Evolutionary conservation across 2,113 vertebrate species (phyloP), one percentile per base, ranked within the genome.

Genomic region (Rostratula benghalensis): DNA sequence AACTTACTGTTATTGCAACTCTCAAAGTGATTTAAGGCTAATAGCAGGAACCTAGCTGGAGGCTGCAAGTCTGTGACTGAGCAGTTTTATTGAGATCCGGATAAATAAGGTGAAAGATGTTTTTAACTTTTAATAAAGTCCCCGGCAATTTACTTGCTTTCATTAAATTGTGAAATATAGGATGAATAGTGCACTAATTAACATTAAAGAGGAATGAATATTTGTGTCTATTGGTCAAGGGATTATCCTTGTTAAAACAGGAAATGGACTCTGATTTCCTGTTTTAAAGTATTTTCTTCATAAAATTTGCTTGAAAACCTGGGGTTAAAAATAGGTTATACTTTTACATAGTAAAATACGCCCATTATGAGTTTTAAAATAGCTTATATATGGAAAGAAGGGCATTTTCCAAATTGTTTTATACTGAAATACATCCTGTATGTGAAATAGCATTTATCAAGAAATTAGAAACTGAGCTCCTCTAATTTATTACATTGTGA

Each of bases 211-310:
- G 45, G 37, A 75, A 83, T 10, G 37, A 92, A 59, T 95, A 95
- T 95, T 96, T 97, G 59, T 94, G 74, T 74, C 67, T 93, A 76
- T 89, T 94, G 92, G 90, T 95, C 94, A 94, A 87, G 35, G 77
- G 86, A 91, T 95, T 97, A 94, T 95, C 83, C 51, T 89, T 97
- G 63, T 96, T 93, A 94, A 93, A 94, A 94, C 85, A 94, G 94
- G 96, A 97, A 96, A 94, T 74, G 64, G 67, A 69, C 43, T 87
- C 57, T 59, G 80, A 93, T 93, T 96, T 95, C 92, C 91, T 95
- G 90, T 89, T 76, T 48, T 35, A 12, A 94, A 95, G 61, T 87
- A 82, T 96, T 95, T 92, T 95, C 70, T 92, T 74, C 70, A 61
- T 92, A 79, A 96, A 82, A 69, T 94, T 92, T 53, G 9, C 60